Evolutionary conservation across 1,140 invertebrate species (phyloP), one percentile per base, ranked within the genome.

Genomic region (Notospermus geniculatus): DNA sequence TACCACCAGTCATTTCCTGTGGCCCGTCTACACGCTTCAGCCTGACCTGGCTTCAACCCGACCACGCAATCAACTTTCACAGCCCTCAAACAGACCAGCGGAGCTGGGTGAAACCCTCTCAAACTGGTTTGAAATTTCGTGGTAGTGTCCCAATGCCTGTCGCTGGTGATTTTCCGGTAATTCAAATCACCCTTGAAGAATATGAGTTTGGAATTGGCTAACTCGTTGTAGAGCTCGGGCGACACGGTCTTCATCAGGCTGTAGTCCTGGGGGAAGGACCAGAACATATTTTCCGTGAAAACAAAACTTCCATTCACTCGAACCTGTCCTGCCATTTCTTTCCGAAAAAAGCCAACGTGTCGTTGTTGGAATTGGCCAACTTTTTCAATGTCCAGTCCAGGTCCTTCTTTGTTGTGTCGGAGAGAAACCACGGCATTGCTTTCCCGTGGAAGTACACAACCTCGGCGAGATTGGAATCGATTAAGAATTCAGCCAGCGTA

Each of bases 171-270:
- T 83, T 99, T 99, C 53, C 95, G 83, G 78, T 97, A 98, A 82
- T 98, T 97, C 2, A 98, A 83, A 78, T 98, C 84, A 13, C 97
- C 97, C 84, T 99, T 99, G 78, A 97, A 95, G 69, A 98, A 87
- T 0, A 95, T 70, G 2, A 95, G 78, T 59, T 85, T 82, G 0
- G 92, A 64, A 84, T 76, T 87, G 70, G 28, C 85, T 4, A 99
- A 81, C 59, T 87, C 85, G 19, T 82, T 68, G 72, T 96, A 95
- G 0, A 98, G 78, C 5, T 85, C 69, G 5, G 85, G 84, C 61
- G 88, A 86, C 15, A 84, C 76, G 32, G 63, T 55, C 71, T 87
- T 83, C 93, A 98, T 97, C 73, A 88, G 83, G 67, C 81, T 84
- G 80, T 86, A 97, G 65, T 88, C 86, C 73, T 88, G 88, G 0